Percentiles rank a stretch among this genome's conserved stretches.
Conservation (phyloP, 2,797 vertebrate species). For the Parauchenoglanis punctatus region DNA sequence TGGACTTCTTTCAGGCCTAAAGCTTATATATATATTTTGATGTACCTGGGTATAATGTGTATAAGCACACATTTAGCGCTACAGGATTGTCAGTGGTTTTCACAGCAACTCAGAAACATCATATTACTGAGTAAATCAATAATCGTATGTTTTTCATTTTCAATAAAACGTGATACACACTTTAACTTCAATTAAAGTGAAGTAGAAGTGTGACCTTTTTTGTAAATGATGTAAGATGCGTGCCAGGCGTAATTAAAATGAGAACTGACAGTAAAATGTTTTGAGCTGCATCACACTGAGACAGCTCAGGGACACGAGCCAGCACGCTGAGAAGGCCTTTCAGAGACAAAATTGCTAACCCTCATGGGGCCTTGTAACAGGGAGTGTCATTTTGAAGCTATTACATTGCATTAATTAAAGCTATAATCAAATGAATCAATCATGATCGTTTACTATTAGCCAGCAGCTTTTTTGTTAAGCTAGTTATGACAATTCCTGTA, state of each 20-base stretch:
- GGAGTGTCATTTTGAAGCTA: background rate
- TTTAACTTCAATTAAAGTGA: background rate
- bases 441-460: background rate
- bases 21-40: background rate
- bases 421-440: background rate
- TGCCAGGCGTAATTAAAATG: background rate
- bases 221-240: background rate
- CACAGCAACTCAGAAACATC: background rate
- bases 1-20: background rate
- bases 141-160: background rate
- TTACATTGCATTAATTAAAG: background rate
- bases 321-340: slow-evolving; percentile 3
- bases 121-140: background rate
- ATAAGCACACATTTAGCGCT: background rate
- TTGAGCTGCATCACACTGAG: background rate
- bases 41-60: background rate
- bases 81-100: background rate
- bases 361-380: background rate
- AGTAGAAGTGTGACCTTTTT: background rate
- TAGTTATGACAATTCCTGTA: background rate
- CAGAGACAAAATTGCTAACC: background rate
- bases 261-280: background rate
- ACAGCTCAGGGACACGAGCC: background rate
- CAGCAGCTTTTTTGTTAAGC: background rate
- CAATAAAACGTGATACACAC: background rate